phyloP scores from a whole-genome alignment of 2,888 invertebrate genomes.

The Tetragnatha montana region DNA sequence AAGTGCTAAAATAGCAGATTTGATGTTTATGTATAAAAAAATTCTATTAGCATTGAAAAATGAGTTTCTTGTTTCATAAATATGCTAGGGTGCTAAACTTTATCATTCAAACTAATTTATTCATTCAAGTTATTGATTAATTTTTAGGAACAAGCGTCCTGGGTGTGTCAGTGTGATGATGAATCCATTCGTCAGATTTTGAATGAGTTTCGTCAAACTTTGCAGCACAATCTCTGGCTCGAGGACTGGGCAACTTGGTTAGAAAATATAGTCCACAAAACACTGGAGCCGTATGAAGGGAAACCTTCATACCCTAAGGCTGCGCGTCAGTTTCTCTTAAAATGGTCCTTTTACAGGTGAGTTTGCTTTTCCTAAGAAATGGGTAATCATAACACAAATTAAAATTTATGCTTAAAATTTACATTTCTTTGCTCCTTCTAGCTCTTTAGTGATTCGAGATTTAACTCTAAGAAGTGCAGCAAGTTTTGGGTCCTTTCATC shows the following conservation, averaged over 20 bases:
- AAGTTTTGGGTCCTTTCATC: slow-evolving; percentile 98
- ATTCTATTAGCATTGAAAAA: too few relatives aligned
- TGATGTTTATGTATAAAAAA: too few relatives aligned
- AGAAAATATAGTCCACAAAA: slow-evolving; percentile 92
- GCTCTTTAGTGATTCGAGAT: slow-evolving; percentile 98
- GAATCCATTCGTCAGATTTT: slow-evolving; percentile 89
- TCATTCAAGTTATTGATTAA: not conserved
- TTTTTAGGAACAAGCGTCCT: slow-evolving; percentile 84
- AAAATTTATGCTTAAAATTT: not conserved
- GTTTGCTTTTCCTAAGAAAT: not conserved
- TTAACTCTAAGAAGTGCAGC: slow-evolving; percentile 96
- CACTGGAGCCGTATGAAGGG: slow-evolving; percentile 91
- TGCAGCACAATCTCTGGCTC: slow-evolving; percentile 90
- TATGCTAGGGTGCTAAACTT: too few relatives aligned
- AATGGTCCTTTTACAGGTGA: slow-evolving; percentile 98
- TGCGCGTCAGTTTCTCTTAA: slow-evolving; percentile 93
- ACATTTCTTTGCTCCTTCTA: slow-evolving; percentile 75
- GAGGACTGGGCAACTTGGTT: slow-evolving; percentile 99
- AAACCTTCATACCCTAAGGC: slow-evolving; percentile 85
- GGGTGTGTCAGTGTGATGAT: slow-evolving; percentile 97
- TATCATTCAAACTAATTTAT: too few relatives aligned
- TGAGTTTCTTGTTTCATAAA: too few relatives aligned
- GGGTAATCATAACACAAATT: not conserved
- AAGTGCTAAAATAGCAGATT: too few relatives aligned
- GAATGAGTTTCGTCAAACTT: slow-evolving; percentile 90